These are phyloP conservation scores for Strigamia maritima DNA, from an alignment of 2,888 invertebrate genomes.

Conservation along the genomic window DNA sequence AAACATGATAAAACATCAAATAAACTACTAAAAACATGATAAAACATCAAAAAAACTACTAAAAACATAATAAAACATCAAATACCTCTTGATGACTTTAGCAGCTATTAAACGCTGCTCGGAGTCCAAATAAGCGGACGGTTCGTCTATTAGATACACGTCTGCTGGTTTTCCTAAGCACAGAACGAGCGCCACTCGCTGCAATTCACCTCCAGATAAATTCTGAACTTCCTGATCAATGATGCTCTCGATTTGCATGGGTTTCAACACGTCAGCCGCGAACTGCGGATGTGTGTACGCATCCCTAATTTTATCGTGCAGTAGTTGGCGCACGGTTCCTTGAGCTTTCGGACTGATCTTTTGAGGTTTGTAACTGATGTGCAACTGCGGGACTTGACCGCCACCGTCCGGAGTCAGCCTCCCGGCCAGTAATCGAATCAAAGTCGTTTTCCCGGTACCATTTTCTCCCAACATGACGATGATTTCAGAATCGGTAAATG, in stretches of 20 bases:
- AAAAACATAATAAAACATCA: no score
- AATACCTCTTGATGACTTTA: conserved; percentile 98
- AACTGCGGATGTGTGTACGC: conserved; percentile 97
- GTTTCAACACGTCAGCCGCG: conserved; percentile 97
- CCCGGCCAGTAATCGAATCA: conserved; percentile 97
- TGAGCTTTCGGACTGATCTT: conserved; percentile 98
- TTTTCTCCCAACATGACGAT: conserved; percentile 93
- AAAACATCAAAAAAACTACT: background rate
- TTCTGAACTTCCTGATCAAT: conserved; percentile 96
- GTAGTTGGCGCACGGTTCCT: conserved; percentile 82
- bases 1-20: background rate
- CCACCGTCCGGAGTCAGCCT: conserved; percentile 85
- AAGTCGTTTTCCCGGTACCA: conserved; percentile 99
- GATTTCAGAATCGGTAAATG: conserved; percentile 99
- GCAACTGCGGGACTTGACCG: conserved; percentile 77
- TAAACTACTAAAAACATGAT: conserved; percentile 7
- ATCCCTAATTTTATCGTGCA: conserved; percentile 96
- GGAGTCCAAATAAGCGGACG: conserved; percentile 97
- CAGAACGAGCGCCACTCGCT: conserved; percentile 90
- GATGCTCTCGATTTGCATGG: conserved; percentile 91
- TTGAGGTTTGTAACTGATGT: conserved; percentile 99
- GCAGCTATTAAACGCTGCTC: conserved; percentile 99
- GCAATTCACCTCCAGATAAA: conserved; percentile 98
- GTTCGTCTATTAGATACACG: conserved; percentile 97
- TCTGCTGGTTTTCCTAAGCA: conserved; percentile 98